Conservation (phyloP, 2,888 invertebrate genomes). For the Drosophila stalkeri region DNA sequence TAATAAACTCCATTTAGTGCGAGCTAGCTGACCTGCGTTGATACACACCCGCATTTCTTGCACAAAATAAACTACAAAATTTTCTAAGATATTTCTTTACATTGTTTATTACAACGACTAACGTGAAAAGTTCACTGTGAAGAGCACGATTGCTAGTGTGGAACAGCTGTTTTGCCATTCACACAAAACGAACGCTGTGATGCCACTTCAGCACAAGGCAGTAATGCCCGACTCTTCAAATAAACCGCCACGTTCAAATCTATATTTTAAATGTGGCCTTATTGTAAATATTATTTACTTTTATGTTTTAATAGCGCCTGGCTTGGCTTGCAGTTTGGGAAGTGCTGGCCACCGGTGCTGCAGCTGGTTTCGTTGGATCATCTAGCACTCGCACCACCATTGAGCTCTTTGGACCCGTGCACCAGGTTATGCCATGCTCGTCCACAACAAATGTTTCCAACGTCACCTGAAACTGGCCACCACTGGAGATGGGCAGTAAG, state of each 20-base stretch:
- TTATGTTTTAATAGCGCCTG: constrained; percentile 69
- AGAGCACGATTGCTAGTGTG: constrained; percentile 56
- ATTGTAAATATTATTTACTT: not conserved
- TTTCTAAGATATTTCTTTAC: constrained; percentile 38
- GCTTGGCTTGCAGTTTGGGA: constrained; percentile 73
- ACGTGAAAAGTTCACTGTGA: constrained; percentile 55
- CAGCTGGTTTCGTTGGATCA: constrained; percentile 81
- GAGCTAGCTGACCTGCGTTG: constrained; percentile 21
- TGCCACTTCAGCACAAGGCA: constrained; percentile 29
- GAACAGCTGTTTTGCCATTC: constrained; percentile 57
- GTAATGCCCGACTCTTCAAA: constrained; percentile 14
- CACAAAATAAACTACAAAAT: constrained; percentile 18
- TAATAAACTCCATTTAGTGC: constrained; percentile 43
- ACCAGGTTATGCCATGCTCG: constrained; percentile 93
- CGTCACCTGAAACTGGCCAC: constrained; percentile 90
- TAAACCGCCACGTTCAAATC: constrained; percentile 27
- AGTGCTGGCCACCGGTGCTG: constrained; percentile 69
- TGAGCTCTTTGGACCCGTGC: constrained; percentile 92
- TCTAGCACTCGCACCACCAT: constrained; percentile 85
- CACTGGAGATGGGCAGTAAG: constrained; percentile 88
- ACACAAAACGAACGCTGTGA: constrained; percentile 26
- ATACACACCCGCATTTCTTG: constrained; percentile 57
- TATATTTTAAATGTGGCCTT: not conserved
- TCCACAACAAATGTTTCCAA: constrained; percentile 95
- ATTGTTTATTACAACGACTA: constrained; percentile 68